Conservation (phyloP, 2,888 invertebrate species). For the Hesperia comma region DNA sequence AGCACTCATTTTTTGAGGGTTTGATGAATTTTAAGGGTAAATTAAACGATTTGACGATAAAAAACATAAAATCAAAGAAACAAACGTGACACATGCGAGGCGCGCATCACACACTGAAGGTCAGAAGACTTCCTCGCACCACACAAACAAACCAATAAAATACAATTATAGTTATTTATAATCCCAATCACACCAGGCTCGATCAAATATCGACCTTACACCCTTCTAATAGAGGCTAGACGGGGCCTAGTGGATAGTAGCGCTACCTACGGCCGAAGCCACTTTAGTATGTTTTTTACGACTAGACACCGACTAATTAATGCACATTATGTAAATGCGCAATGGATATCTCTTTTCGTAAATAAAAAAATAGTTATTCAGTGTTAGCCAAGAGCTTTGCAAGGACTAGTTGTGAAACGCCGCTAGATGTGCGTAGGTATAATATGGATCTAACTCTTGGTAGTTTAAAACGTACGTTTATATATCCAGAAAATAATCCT, state of each 20-base stretch:
- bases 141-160: slow-evolving; percentile 32
- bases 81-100: slow-evolving; percentile 13
- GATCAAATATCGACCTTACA: neutral
- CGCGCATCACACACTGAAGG: slow-evolving; percentile 15
- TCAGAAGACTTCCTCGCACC: slow-evolving; percentile 22
- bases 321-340: slow-evolving; percentile 30
- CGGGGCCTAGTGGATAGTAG: neutral
- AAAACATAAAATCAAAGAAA: slow-evolving; percentile 1
- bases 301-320: slow-evolving; percentile 20
- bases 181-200: too few species aligned
- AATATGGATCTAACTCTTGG: too few species aligned
- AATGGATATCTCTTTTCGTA: slow-evolving; percentile 24
- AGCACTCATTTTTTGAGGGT: too few species aligned
- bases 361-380: slow-evolving; percentile 19
- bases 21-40: too few species aligned
- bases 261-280: neutral
- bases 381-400: slow-evolving; percentile 5
- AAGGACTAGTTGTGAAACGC: slow-evolving; percentile 5
- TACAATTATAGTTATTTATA: slow-evolving; percentile 5
- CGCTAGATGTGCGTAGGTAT: neutral
- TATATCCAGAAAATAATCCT: too few species aligned
- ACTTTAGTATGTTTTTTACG: slow-evolving; percentile 20
- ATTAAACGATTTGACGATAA: too few species aligned
- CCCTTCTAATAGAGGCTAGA: neutral
- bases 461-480: too few species aligned